phyloP scores from a whole-genome alignment of 2,888 invertebrate species.

The Lithophane semibrunnea region DNA sequence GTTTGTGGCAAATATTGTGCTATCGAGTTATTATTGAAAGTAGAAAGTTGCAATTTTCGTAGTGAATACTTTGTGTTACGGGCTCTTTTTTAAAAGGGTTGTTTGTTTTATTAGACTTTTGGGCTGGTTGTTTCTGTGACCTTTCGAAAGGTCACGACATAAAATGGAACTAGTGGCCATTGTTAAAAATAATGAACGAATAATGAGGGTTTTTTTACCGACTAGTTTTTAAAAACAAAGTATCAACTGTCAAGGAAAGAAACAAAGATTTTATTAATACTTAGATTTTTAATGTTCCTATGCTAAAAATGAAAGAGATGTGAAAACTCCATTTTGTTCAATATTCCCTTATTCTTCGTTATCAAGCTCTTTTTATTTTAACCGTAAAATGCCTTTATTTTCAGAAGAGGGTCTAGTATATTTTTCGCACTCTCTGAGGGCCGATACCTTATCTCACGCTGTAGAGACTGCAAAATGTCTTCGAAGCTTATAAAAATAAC shows the following conservation, averaged over 20 bases:
- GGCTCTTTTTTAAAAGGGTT: neutral
- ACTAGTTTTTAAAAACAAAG: neutral
- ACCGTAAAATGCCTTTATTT: conserved; percentile 54
- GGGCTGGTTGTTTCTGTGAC: neutral
- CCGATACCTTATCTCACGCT: conserved; percentile 57
- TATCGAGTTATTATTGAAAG: conserved; percentile 25
- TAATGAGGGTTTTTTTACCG: neutral
- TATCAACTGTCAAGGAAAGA: neutral
- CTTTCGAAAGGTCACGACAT: neutral
- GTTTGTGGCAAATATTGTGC: conserved; percentile 39
- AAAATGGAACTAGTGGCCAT: no score
- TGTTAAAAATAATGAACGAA: neutral
- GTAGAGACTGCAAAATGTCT: conserved; percentile 36
- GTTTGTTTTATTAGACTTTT: neutral
- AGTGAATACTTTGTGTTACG: conserved; percentile 1
- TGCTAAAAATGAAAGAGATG: neutral
- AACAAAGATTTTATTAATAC: neutral
- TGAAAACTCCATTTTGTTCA: conserved; percentile 21
- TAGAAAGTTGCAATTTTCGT: conserved; percentile 22
- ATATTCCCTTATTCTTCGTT: conserved; percentile 40
- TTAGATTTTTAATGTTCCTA: conserved; percentile 2
- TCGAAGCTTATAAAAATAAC: conserved; percentile 47
- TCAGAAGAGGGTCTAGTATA: conserved; percentile 41
- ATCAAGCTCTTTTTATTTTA: conserved; percentile 54
- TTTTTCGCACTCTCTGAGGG: conserved; percentile 51